These are phyloP conservation scores for Oreochromis spilurus DNA, from an alignment of 2,113 vertebrate genomes.

Conservation along the genomic window DNA sequence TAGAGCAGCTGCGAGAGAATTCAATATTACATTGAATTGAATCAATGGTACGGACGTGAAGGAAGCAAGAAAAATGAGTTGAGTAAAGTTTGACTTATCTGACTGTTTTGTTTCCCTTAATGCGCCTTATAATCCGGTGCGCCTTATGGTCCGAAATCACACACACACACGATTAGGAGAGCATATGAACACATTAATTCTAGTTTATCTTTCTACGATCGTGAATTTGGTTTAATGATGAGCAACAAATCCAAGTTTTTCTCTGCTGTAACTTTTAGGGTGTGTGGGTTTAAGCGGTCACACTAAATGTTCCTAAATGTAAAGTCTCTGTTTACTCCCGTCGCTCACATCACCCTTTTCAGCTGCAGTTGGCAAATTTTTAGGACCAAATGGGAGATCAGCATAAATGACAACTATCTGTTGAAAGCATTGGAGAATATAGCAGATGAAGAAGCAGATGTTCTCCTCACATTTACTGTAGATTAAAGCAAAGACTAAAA, in stretches of 20 bases:
- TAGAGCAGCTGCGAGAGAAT: too few species aligned
- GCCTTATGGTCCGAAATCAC: too few species aligned
- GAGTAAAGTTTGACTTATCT: too few species aligned
- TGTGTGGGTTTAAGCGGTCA: background rate
- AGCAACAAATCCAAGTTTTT: background rate
- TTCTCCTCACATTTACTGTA: background rate
- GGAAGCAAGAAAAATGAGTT: too few species aligned
- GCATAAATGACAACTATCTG: background rate
- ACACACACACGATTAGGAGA: background rate
- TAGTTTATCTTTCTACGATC: background rate
- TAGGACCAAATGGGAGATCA: background rate
- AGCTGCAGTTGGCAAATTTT: background rate
- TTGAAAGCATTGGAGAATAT: background rate
- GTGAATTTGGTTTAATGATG: background rate
- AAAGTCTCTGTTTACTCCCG: background rate
- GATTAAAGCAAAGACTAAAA: background rate
- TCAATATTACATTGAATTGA: too few species aligned
- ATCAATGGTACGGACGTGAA: too few species aligned
- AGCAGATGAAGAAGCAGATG: background rate
- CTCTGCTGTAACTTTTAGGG: background rate
- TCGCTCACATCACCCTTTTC: background rate
- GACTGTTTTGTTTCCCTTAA: too few species aligned
- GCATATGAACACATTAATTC: background rate
- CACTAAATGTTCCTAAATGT: background rate
- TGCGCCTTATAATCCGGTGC: too few species aligned